Conservation (phyloP, 2,888 invertebrate genomes). For the Tachystola acroxantha region DNA sequence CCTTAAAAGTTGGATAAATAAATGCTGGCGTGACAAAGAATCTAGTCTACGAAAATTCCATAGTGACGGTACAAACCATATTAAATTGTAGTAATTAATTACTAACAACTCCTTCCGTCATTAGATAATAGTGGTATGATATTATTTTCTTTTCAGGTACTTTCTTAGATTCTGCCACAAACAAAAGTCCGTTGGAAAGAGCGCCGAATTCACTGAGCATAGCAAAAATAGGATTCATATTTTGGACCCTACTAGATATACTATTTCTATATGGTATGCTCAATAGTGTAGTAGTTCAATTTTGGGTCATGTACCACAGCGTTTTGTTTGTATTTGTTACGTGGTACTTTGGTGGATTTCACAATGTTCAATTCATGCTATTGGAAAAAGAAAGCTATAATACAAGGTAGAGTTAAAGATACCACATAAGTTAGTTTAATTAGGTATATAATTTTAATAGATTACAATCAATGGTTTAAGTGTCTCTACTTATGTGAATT, state of each 20-base stretch:
- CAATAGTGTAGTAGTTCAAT: slow-evolving; percentile 60
- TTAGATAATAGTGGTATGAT: too few species aligned
- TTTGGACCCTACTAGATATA: slow-evolving; percentile 81
- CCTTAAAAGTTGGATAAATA: slow-evolving; percentile 80
- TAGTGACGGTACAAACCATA: slow-evolving; percentile 73
- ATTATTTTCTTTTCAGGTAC: slow-evolving; percentile 36
- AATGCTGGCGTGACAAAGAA: slow-evolving; percentile 84
- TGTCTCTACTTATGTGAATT: too few species aligned
- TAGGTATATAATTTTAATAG: too few species aligned
- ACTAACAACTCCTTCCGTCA: too few species aligned
- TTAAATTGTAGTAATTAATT: slow-evolving; percentile 18
- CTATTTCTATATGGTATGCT: slow-evolving; percentile 63
- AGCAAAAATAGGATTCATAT: slow-evolving; percentile 73
- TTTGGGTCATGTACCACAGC: slow-evolving; percentile 76
- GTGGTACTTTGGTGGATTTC: slow-evolving; percentile 78
- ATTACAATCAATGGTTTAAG: too few species aligned
- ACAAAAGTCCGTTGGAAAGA: slow-evolving; percentile 36
- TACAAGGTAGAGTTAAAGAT: too few species aligned
- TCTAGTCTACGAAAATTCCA: slow-evolving; percentile 78
- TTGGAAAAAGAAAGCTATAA: slow-evolving; percentile 38
- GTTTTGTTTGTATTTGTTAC: slow-evolving; percentile 74
- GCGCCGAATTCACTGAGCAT: slow-evolving; percentile 37
- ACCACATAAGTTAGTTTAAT: too few species aligned
- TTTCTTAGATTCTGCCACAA: slow-evolving; percentile 47
- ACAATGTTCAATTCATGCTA: slow-evolving; percentile 76